These are phyloP conservation scores for Denticeps clupeoides DNA, from an alignment of 2,797 vertebrate species.

Conservation along the genomic window DNA sequence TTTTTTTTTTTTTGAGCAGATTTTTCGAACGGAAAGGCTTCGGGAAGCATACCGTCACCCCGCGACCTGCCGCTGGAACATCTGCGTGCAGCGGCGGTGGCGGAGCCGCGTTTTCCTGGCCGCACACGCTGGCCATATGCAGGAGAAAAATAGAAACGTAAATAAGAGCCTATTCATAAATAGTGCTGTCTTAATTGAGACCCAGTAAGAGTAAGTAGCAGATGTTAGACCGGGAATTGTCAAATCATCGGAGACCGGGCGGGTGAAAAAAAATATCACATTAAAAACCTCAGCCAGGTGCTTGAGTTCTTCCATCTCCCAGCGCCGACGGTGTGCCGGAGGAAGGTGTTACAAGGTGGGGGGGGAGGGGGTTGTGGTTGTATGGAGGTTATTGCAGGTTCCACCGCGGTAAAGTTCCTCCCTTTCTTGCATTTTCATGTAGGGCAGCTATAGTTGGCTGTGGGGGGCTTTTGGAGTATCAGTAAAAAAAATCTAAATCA, in stretches of 20 bases:
- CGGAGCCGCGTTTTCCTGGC: conserved; percentile 36
- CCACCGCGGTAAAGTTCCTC: not conserved
- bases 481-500: not conserved
- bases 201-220: conserved; percentile 63
- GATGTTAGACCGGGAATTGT: conserved; percentile 67
- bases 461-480: conserved; percentile 2
- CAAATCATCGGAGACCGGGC: conserved; percentile 61
- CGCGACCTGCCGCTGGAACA: conserved; percentile 35
- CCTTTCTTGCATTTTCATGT: not conserved
- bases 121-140: conserved; percentile 29
- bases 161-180: conserved; percentile 47
- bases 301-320: conserved; percentile 36
- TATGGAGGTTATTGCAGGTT: conserved; percentile 1
- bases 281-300: conserved; percentile 48
- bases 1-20: no score
- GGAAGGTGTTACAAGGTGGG: not conserved
- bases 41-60: no score
- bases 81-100: conserved; percentile 33
- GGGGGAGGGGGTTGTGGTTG: not conserved
- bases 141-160: conserved; percentile 33
- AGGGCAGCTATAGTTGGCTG: conserved; percentile 1
- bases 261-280: conserved; percentile 40
- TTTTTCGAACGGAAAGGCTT: no score
- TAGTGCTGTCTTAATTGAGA: conserved; percentile 64
- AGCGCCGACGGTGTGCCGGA: conserved; percentile 7